Base-by-base conservation (phyloP, 2,797 vertebrate genomes). In the Brachymystax lenok region DNA sequence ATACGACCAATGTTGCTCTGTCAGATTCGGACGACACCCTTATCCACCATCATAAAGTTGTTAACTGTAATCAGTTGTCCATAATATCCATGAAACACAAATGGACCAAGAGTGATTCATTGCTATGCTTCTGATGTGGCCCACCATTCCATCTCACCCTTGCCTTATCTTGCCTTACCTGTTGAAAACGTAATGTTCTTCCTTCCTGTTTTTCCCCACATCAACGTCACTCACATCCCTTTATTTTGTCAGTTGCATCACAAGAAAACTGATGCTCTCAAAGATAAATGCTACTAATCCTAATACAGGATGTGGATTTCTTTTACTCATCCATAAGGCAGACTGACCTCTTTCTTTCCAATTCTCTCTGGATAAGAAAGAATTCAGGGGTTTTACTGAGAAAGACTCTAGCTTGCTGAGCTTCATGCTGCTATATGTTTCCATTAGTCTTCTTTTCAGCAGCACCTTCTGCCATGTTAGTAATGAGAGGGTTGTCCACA, bases 351-450 rank as follows among this genome's bases (percentile, higher is more conserved):
- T 79, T 85, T 87, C 77, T 78, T 66, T 61, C 71, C 78, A 63
- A 35, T n/a, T 56, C 7, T 61, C 30, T 40, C 16, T 12, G 77
- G 69, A 73, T 73, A 70, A 76, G 78, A 84, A 83, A 84, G 78
- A 79, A 81, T 78, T 81, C 82, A 77, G 77, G 56, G 82, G 82
- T 87, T 89, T 89, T 85, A 83, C 82, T 74, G 78, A 87, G 85
- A 84, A 82, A 89, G 82, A 80, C 76, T 63, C 64, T 24, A 33
- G 63, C 75, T 61, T 70, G 69, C 21, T 61, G 70, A 76, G 74
- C 76, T 69, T 68, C 74, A 30, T 52, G 64, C 64, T 67, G 13
- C 13, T 69, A 73, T 77, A 66, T 79, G 78, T 79, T 82, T 72
- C 54, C 77, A 77, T 79, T 67, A 17, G 13, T 16, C 3, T 67